Evolutionary conservation across 2,113 vertebrate species (phyloP).

Genomic region (Emydura subglobosa): DNA sequence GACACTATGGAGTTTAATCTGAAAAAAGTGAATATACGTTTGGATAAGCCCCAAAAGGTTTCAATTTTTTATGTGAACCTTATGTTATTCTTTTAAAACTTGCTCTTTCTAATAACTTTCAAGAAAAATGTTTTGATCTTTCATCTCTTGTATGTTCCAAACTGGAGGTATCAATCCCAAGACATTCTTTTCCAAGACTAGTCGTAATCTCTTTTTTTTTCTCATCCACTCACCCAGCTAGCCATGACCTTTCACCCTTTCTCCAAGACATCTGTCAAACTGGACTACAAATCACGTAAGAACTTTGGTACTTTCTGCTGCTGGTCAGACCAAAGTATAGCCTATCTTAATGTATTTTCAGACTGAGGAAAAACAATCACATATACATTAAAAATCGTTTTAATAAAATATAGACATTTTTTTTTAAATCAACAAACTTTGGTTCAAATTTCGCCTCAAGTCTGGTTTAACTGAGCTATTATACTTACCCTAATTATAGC

Average conservation of each 20-base stretch:
- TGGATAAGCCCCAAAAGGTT: neutral
- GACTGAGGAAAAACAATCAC: neutral
- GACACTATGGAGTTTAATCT: neutral
- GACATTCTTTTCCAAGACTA: neutral
- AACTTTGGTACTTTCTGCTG: neutral
- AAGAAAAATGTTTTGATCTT: neutral
- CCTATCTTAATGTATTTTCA: neutral
- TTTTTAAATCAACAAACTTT: neutral
- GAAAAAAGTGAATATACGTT: slow-evolving; percentile 4
- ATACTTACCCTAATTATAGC: neutral
- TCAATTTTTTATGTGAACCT: neutral
- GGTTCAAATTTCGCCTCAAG: neutral
- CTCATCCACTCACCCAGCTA: neutral
- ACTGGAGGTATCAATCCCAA: neutral
- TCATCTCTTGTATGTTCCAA: neutral
- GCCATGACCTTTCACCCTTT: neutral
- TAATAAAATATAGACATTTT: neutral
- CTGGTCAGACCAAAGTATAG: neutral
- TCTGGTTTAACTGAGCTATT: neutral
- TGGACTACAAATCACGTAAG: neutral
- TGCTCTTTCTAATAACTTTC: neutral
- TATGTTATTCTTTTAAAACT: neutral
- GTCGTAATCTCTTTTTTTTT: neutral
- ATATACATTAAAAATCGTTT: neutral
- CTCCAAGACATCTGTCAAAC: neutral